A percentile compares a stretch with the other conserved stretches of the same genome.
phyloP scores from a whole-genome alignment of 2,113 vertebrate species.

The Alaudala cheleensis region DNA sequence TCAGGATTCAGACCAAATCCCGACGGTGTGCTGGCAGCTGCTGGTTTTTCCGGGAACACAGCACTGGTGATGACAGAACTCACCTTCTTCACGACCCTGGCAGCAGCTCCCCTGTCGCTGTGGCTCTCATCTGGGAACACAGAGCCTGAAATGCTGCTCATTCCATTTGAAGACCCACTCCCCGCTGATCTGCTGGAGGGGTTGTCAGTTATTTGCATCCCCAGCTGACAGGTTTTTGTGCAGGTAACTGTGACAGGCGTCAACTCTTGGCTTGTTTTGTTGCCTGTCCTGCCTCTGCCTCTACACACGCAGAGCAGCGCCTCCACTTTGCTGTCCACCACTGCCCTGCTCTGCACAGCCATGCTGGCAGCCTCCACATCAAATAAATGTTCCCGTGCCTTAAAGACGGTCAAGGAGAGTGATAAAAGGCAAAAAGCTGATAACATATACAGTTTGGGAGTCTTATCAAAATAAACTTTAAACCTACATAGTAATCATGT shows the following conservation, averaged over 20 bases:
- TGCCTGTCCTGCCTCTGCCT: neutral
- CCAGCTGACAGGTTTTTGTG: fast-evolving
- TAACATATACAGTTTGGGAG: neutral
- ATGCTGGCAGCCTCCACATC: neutral
- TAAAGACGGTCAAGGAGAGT: neutral
- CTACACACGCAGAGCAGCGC: fast-evolving
- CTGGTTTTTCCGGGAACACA: neutral
- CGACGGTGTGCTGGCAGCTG: neutral
- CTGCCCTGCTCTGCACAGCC: fast-evolving
- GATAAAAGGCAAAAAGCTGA: neutral
- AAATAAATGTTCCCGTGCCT: neutral
- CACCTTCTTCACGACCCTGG: neutral
- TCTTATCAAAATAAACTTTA: neutral
- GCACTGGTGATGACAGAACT: neutral
- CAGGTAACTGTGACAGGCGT: neutral
- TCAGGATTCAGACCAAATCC: fast-evolving
- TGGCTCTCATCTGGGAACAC: fast-evolving
- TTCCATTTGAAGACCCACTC: fast-evolving
- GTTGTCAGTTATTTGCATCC: fast-evolving
- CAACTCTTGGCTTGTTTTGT: neutral
- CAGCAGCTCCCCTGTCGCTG: fast-evolving
- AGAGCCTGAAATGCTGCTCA: fast-evolving
- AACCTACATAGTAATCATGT: neutral
- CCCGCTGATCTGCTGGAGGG: fast-evolving
- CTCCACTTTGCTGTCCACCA: neutral